Evolutionary conservation across 2,797 vertebrate genomes (phyloP).

Genomic region (Acrocephalus scirpaceus): DNA sequence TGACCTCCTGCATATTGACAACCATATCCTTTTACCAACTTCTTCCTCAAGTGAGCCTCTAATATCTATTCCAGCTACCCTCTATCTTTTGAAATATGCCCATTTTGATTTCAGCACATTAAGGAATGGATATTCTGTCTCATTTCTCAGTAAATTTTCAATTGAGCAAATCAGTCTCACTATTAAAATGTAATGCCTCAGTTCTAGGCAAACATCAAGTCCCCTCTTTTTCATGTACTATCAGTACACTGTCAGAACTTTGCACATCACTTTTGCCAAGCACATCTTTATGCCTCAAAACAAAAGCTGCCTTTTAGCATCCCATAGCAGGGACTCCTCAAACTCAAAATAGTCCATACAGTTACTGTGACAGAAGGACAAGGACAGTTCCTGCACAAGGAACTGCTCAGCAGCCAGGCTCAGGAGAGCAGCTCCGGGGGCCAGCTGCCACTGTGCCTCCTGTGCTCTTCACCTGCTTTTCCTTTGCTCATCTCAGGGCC

Average conservation of each 20-base stretch:
- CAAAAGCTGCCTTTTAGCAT: background rate
- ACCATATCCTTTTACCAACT: background rate
- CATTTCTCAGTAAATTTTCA: background rate
- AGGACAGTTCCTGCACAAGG: background rate
- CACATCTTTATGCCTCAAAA: background rate
- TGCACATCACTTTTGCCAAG: background rate
- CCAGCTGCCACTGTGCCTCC: background rate
- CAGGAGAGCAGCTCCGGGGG: background rate
- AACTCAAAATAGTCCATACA: background rate
- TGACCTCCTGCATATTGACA: background rate
- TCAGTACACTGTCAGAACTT: background rate
- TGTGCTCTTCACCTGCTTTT: background rate
- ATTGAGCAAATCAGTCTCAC: background rate
- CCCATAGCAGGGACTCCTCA: background rate
- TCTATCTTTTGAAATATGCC: background rate
- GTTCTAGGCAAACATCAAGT: background rate
- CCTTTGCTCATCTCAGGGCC: background rate
- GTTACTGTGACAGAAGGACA: background rate
- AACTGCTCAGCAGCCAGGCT: background rate
- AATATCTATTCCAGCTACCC: background rate
- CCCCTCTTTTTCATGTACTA: background rate
- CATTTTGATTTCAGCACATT: background rate
- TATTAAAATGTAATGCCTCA: background rate
- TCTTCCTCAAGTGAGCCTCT: background rate
- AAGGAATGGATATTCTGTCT: background rate